A percentile compares a stretch with the other conserved stretches of the same genome.
These are phyloP conservation scores for Tachysurus vachellii DNA, from an alignment of 2,113 vertebrate species.

Conservation along the genomic window DNA sequence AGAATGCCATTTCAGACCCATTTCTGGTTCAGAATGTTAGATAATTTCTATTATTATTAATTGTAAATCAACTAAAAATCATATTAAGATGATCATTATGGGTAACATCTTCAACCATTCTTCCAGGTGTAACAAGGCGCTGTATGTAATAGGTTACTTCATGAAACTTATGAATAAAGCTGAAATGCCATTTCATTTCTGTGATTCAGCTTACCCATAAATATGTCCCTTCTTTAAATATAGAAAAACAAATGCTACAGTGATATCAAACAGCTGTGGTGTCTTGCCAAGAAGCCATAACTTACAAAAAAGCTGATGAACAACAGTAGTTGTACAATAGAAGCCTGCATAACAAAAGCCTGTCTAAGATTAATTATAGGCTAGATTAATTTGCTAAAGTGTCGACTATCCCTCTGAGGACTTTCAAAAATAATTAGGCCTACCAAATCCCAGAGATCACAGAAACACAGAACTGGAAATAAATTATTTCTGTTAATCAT, in stretches of 20 bases:
- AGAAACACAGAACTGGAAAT: neutral
- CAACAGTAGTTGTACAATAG: constrained; percentile 1
- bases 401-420: constrained; percentile 23
- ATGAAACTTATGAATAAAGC: neutral
- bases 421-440: constrained; percentile 32
- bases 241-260: neutral
- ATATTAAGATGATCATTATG: no score
- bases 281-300: constrained; percentile 11
- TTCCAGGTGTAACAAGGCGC: neutral
- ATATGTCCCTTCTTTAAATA: neutral
- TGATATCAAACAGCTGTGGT: constrained; percentile 2
- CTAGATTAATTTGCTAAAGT: constrained; percentile 38
- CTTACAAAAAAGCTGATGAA: constrained; percentile 33
- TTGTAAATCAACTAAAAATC: neutral
- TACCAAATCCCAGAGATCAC: constrained; percentile 13
- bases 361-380: constrained; percentile 35
- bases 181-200: neutral
- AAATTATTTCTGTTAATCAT: neutral
- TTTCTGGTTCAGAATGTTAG: neutral
- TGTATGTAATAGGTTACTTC: neutral
- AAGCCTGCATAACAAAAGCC: constrained; percentile 24
- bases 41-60: no score
- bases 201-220: constrained; percentile 4
- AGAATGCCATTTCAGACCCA: neutral
- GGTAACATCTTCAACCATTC: neutral